These are phyloP conservation scores for Cryptocephalus primarius DNA, from an alignment of 2,888 invertebrate genomes.

Conservation along the genomic window DNA sequence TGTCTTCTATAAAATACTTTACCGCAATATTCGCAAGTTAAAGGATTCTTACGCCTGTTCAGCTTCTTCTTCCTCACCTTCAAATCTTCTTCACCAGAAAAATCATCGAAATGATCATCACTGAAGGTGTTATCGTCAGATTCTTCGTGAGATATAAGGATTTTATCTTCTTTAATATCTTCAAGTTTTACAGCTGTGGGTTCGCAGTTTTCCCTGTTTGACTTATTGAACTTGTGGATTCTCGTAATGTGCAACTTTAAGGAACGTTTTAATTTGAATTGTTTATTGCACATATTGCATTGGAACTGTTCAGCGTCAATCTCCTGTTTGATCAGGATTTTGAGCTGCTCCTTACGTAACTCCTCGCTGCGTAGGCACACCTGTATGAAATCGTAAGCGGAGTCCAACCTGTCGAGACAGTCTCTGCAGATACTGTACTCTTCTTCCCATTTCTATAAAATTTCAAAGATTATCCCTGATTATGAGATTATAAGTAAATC, in stretches of 20 bases:
- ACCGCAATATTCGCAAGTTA: slow-evolving; percentile 23
- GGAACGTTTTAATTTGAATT: slow-evolving; percentile 18
- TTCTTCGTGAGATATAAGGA: slow-evolving; percentile 2
- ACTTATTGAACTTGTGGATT: slow-evolving; percentile 10
- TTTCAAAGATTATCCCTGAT: neutral
- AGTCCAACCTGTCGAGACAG: slow-evolving; percentile 14
- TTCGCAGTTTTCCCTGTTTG: neutral
- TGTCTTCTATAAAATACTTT: slow-evolving; percentile 21
- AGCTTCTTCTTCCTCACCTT: slow-evolving; percentile 8
- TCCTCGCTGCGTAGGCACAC: slow-evolving; percentile 15
- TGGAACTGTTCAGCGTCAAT: slow-evolving; percentile 3
- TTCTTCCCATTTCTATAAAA: slow-evolving; percentile 16
- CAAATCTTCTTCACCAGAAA: slow-evolving; percentile 12
- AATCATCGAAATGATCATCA: slow-evolving; percentile 4
- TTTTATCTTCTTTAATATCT: slow-evolving; percentile 4
- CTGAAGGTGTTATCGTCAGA: slow-evolving; percentile 4
- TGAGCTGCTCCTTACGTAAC: slow-evolving; percentile 12
- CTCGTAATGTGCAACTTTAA: slow-evolving; percentile 18
- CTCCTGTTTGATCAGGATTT: neutral
- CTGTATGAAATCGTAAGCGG: slow-evolving; percentile 15
- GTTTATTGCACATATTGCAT: slow-evolving; percentile 19
- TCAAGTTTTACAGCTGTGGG: slow-evolving; percentile 1
- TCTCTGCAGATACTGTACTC: slow-evolving; percentile 13
- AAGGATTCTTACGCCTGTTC: slow-evolving; percentile 11
- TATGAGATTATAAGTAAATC: neutral